phyloP scores from a whole-genome alignment of 2,888 invertebrate species.

The Chromoteleia sp. region DNA sequence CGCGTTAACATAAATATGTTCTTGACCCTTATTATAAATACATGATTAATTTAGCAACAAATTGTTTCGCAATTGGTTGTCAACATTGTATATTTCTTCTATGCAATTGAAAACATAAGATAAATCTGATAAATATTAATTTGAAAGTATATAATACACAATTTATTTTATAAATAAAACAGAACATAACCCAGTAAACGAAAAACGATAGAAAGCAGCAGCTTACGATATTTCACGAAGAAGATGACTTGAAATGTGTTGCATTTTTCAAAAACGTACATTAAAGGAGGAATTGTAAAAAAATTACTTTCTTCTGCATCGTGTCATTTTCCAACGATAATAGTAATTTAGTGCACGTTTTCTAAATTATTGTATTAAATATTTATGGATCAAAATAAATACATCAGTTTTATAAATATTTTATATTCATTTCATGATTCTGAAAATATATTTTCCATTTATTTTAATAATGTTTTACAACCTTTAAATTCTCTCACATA shows the following conservation, averaged over 20 bases:
- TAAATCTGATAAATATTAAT: not conserved
- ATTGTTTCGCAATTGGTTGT: too few species aligned
- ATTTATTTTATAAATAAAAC: slow-evolving; percentile 26
- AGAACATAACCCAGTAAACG: slow-evolving; percentile 23
- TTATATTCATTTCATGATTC: too few species aligned
- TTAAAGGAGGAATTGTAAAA: slow-evolving; percentile 22
- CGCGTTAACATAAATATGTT: not conserved
- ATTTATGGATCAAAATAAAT: too few species aligned
- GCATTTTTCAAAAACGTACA: slow-evolving; percentile 45
- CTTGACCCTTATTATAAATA: not conserved
- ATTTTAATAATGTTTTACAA: too few species aligned
- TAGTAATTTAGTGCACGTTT: not conserved
- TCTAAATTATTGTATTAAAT: not conserved
- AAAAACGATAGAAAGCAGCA: slow-evolving; percentile 33
- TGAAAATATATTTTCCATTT: too few species aligned
- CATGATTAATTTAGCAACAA: not conserved
- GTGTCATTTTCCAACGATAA: not conserved
- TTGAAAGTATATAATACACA: not conserved
- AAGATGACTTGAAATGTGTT: slow-evolving; percentile 44
- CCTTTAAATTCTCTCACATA: too few species aligned
- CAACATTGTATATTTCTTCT: too few species aligned
- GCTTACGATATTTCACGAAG: slow-evolving; percentile 28
- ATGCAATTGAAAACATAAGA: too few species aligned
- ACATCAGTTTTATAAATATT: too few species aligned
- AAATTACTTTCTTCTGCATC: slow-evolving; percentile 6